A percentile compares a stretch with the other conserved stretches of the same genome.
These are phyloP conservation scores for Enoplosus armatus DNA, from an alignment of 2,797 vertebrate genomes.

Conservation along the genomic window DNA sequence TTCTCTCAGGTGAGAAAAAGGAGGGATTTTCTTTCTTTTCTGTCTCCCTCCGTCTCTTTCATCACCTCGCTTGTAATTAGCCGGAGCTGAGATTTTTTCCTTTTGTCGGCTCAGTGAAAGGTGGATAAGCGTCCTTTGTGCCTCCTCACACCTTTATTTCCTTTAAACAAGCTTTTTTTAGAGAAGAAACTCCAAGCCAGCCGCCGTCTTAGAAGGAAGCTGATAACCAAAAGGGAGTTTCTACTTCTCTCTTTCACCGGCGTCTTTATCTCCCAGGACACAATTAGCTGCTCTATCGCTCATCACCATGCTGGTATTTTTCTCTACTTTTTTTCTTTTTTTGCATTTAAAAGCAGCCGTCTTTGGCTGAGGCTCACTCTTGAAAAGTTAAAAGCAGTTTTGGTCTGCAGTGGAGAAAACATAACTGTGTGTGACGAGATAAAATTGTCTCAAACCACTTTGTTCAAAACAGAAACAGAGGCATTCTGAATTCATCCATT, in stretches of 20 bases:
- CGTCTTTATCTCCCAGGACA: conserved; percentile 81
- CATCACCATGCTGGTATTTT: conserved; percentile 70
- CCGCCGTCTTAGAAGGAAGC: conserved; percentile 65
- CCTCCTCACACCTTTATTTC: conserved; percentile 77
- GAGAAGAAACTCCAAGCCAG: conserved; percentile 56
- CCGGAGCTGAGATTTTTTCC: conserved; percentile 71
- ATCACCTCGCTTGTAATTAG: conserved; percentile 83
- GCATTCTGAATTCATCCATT: conserved; percentile 46
- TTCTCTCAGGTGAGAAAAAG: conserved; percentile 62
- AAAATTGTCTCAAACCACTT: conserved; percentile 56
- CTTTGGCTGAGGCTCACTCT: conserved; percentile 57
- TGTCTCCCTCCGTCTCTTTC: conserved; percentile 63
- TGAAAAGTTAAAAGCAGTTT: conserved; percentile 60
- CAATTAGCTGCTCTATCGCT: conserved; percentile 84
- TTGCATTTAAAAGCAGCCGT: conserved; percentile 60
- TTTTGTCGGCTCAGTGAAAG: conserved; percentile 78
- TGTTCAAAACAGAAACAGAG: conserved; percentile 53
- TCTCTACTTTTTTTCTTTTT: conserved; percentile 5
- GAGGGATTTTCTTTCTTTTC: conserved; percentile 70
- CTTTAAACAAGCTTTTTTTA: conserved; percentile 76
- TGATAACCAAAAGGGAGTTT: conserved; percentile 79
- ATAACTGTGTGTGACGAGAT: conserved; percentile 60
- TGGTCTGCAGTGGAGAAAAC: conserved; percentile 47
- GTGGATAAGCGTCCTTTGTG: conserved; percentile 82
- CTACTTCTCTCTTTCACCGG: conserved; percentile 54